phyloP scores from a whole-genome alignment of 2,888 invertebrate genomes.

The Eupithecia tripunctaria region DNA sequence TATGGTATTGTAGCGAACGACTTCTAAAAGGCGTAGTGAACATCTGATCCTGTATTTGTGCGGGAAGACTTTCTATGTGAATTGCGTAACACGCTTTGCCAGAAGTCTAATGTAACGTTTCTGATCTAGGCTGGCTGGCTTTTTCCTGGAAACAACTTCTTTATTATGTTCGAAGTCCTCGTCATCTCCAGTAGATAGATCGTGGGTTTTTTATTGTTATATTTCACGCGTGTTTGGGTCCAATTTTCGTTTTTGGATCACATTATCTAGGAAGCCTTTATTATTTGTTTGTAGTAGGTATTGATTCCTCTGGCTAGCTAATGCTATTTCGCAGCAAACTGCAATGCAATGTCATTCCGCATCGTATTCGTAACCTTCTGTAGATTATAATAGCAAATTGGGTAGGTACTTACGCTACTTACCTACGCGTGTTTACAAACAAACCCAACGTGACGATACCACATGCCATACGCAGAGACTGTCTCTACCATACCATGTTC shows the following conservation, averaged over 20 bases:
- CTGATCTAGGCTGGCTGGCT: not conserved
- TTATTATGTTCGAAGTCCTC: not conserved
- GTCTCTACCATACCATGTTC: conserved; percentile 39
- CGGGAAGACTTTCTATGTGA: conserved; percentile 41
- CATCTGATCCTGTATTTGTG: conserved; percentile 46
- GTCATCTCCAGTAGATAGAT: not conserved
- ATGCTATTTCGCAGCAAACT: not conserved
- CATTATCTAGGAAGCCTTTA: not conserved
- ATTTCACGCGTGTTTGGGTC: not conserved
- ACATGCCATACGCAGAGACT: conserved; percentile 37
- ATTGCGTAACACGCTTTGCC: conserved; percentile 23
- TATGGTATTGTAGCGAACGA: conserved; percentile 54
- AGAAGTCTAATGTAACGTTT: not conserved
- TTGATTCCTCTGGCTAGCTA: not conserved
- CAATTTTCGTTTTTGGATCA: not conserved
- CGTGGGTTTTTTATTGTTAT: not conserved
- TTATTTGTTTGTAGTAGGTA: not conserved
- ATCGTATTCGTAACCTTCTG: conserved; percentile 54
- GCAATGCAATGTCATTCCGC: conserved; percentile 29
- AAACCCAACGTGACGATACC: conserved; percentile 60
- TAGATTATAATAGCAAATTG: conserved; percentile 17
- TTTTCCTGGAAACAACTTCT: not conserved
- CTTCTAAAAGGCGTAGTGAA: conserved; percentile 61
- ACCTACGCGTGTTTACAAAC: conserved; percentile 66
- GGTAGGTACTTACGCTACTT: no score